These are phyloP conservation scores for Cranoglanis bouderius DNA, from an alignment of 2,113 vertebrate genomes.

Conservation along the genomic window DNA sequence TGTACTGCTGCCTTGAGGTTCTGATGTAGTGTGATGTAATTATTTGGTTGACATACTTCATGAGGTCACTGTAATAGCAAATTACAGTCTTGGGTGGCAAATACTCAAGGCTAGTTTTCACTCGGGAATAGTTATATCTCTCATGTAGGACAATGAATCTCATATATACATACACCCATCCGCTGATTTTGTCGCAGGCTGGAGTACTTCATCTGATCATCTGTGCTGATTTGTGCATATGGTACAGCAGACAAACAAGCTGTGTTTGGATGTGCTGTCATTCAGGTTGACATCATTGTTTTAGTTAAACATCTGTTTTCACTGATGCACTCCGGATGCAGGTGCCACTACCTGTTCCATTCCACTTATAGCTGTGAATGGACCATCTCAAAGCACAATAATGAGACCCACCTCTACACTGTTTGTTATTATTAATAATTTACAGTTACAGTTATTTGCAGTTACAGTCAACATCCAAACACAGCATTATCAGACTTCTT, in stretches of 20 bases:
- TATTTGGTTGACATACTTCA: neutral
- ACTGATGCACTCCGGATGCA: slow-evolving; percentile 59
- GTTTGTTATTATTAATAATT: neutral
- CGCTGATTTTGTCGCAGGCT: neutral
- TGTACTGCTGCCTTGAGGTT: neutral
- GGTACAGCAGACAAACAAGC: slow-evolving; percentile 48
- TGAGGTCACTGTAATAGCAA: neutral
- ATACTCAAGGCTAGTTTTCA: neutral
- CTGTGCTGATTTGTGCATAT: slow-evolving; percentile 37
- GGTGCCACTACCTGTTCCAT: slow-evolving; percentile 50
- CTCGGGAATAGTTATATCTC: neutral
- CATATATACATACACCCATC: neutral
- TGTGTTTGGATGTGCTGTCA: slow-evolving; percentile 46
- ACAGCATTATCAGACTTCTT: neutral
- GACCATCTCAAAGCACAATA: neutral
- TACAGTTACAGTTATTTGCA: neutral
- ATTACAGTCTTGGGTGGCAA: neutral
- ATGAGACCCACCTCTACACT: neutral
- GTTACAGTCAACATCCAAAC: neutral
- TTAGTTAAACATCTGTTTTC: slow-evolving; percentile 63
- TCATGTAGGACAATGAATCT: neutral
- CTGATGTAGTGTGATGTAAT: neutral
- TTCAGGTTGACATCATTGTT: slow-evolving; percentile 64
- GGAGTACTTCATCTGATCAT: neutral
- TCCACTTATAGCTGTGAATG: slow-evolving; percentile 24